Conservation (phyloP, 2,888 invertebrate genomes). For the Drosophila longiperda region DNA sequence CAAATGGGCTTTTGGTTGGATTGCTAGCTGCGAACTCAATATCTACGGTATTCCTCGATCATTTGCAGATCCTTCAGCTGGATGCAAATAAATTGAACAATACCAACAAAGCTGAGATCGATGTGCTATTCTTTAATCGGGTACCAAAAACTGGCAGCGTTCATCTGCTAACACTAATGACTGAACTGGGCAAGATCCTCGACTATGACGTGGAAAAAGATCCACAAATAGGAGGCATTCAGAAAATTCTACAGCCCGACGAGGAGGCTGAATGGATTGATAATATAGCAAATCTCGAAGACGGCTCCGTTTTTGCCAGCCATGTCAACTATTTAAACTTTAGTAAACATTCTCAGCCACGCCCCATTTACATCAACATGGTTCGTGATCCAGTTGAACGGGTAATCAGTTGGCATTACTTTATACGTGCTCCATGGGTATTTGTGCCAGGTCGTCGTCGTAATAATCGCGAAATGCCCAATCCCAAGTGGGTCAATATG, state of each 20-base stretch:
- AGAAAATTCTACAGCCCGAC: slow-evolving; percentile 54
- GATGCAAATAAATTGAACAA: slow-evolving; percentile 91
- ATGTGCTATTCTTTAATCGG: slow-evolving; percentile 88
- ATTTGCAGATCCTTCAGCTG: slow-evolving; percentile 86
- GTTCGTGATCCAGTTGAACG: slow-evolving; percentile 96
- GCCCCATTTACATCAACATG: slow-evolving; percentile 95
- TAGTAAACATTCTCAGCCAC: slow-evolving; percentile 88
- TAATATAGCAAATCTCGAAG: slow-evolving; percentile 74
- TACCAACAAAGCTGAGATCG: slow-evolving; percentile 89
- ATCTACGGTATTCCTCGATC: slow-evolving; percentile 15
- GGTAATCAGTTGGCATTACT: slow-evolving; percentile 96
- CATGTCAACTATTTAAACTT: slow-evolving; percentile 83
- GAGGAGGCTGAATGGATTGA: slow-evolving; percentile 74
- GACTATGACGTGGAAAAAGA: slow-evolving; percentile 77
- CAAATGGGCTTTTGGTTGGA: slow-evolving; percentile 34
- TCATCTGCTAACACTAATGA: slow-evolving; percentile 79
- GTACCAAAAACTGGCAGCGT: slow-evolving; percentile 83
- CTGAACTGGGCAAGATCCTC: slow-evolving; percentile 74
- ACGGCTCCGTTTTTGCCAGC: slow-evolving; percentile 76
- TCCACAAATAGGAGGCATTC: slow-evolving; percentile 76
- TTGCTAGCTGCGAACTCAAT: not conserved
- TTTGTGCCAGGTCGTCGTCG: slow-evolving; percentile 93
- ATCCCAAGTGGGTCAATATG: slow-evolving; percentile 94
- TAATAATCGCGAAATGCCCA: slow-evolving; percentile 87
- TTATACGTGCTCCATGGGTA: slow-evolving; percentile 95